These are phyloP conservation scores for Pandion haliaetus DNA, from an alignment of 2,113 vertebrate genomes.

Conservation along the genomic window DNA sequence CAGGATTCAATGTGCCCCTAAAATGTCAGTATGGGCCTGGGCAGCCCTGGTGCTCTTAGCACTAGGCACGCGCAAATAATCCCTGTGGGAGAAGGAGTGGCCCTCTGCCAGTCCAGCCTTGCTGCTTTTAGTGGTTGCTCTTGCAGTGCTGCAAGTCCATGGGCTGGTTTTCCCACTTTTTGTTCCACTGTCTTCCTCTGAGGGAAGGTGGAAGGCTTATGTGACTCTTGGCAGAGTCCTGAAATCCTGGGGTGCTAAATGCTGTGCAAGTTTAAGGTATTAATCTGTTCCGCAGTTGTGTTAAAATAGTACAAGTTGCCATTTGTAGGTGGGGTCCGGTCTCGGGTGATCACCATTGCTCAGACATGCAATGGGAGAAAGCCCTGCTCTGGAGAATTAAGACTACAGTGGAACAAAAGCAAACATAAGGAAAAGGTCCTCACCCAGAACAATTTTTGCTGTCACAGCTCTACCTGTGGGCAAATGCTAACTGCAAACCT, in stretches of 20 bases:
- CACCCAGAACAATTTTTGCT: background rate
- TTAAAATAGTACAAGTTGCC: background rate
- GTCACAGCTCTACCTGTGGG: background rate
- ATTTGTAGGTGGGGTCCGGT: background rate
- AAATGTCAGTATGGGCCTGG: background rate
- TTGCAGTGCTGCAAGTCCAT: background rate
- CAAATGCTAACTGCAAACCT: background rate
- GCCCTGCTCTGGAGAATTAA: background rate
- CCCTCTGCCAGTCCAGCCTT: fast-evolving
- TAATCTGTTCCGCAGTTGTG: background rate
- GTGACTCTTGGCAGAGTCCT: background rate
- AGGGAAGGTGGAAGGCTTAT: background rate
- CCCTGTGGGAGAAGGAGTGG: background rate
- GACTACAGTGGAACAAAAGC: background rate
- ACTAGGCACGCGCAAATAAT: background rate
- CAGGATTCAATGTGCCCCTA: background rate
- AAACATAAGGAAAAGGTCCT: background rate
- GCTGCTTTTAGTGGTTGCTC: background rate
- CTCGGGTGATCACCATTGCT: background rate
- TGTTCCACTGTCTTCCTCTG: background rate
- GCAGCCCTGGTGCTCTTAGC: background rate
- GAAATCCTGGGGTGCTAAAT: background rate
- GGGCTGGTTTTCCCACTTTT: background rate
- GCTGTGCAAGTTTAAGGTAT: background rate
- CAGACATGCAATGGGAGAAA: background rate